These are phyloP conservation scores for Plagodis dolabraria DNA, from an alignment of 2,888 invertebrate species.

Conservation along the genomic window DNA sequence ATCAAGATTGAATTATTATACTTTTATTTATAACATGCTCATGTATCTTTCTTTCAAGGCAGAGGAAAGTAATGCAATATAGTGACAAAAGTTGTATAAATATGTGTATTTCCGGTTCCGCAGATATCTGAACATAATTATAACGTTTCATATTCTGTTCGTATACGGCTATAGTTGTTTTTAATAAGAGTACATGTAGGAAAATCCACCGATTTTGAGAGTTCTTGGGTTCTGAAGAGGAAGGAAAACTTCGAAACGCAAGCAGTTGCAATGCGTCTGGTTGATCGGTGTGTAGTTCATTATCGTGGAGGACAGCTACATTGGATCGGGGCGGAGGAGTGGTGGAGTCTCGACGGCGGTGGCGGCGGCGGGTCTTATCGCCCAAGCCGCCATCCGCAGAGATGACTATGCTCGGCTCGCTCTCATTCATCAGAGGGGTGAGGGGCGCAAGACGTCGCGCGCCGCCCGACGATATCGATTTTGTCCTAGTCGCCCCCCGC, in stretches of 20 bases:
- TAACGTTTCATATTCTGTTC: constrained; percentile 3
- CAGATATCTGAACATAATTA: background rate
- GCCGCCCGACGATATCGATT: constrained; percentile 84
- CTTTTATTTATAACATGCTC: no score
- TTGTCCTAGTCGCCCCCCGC: constrained; percentile 75
- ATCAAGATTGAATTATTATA: constrained; percentile 28
- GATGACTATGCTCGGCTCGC: constrained; percentile 81
- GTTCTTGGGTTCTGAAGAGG: constrained; percentile 1
- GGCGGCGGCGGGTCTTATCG: constrained; percentile 64
- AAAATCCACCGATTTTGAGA: background rate
- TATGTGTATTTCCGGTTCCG: background rate
- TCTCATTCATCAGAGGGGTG: constrained; percentile 82
- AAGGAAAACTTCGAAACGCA: background rate
- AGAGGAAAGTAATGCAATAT: no score
- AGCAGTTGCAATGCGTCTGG: constrained; percentile 1
- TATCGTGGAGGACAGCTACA: constrained; percentile 56
- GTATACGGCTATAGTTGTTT: background rate
- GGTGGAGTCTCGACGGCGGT: constrained; percentile 52
- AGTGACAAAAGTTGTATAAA: no score
- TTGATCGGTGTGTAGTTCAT: constrained; percentile 47
- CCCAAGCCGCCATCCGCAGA: constrained; percentile 77
- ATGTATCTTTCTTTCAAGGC: constrained; percentile 25
- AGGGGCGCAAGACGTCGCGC: constrained; percentile 81
- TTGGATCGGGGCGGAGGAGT: constrained; percentile 46
- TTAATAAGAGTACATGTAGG: no score